A percentile compares a stretch with the other conserved stretches of the same genome.
Conservation (phyloP, 1,140 invertebrate species). For the Bombus breviceps region DNA sequence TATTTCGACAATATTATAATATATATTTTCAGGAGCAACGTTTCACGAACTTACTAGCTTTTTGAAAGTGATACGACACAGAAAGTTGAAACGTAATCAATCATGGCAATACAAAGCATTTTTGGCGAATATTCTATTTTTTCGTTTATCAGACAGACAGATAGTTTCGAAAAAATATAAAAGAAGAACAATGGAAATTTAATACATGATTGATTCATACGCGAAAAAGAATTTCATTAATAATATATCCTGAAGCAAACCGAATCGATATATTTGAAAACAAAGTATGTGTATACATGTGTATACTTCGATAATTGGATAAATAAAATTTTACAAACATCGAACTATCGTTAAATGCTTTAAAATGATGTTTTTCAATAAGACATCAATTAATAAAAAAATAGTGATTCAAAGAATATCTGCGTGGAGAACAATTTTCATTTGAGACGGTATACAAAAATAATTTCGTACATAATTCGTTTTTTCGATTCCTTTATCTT, state of each 20-base stretch:
- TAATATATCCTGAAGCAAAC: not conserved
- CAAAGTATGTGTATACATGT: not conserved
- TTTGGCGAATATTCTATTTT: not conserved
- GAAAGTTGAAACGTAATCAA: not conserved
- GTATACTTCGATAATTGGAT: not conserved
- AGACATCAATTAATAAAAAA: not conserved
- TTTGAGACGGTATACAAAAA: not conserved
- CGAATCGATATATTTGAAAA: not conserved
- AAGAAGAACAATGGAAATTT: not conserved
- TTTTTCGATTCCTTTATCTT: not conserved
- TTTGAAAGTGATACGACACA: not conserved
- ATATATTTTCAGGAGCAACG: not conserved
- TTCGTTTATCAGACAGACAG: not conserved
- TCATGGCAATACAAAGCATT: not conserved
- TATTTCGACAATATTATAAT: not conserved
- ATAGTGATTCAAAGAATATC: not conserved
- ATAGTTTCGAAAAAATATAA: not conserved
- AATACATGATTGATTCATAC: not conserved
- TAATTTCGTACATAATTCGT: not conserved
- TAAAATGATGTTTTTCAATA: not conserved
- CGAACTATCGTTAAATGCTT: not conserved
- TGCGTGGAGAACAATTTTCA: not conserved
- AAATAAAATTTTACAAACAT: not conserved
- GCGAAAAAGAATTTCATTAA: not conserved
- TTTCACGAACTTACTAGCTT: not conserved